Percentiles rank a stretch among this genome's conserved stretches.
These are phyloP conservation scores for Narcine bancroftii DNA, from an alignment of 2,113 vertebrate species.

Conservation along the genomic window DNA sequence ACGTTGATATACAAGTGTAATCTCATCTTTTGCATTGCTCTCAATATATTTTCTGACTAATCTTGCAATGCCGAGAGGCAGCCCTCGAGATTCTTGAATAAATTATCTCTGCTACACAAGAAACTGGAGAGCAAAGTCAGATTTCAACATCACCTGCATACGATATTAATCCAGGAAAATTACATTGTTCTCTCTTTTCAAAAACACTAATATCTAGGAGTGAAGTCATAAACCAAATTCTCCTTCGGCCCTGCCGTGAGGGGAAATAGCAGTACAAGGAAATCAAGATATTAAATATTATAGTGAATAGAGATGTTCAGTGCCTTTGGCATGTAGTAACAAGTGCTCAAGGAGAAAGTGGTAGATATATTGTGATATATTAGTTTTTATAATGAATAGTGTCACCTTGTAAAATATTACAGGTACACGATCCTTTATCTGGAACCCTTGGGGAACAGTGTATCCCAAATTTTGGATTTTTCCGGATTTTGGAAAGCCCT, in stretches of 20 bases:
- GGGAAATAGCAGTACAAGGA: background rate
- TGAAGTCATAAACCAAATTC: background rate
- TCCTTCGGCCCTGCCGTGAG: background rate
- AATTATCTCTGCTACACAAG: background rate
- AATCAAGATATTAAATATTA: background rate
- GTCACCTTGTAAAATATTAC: no score
- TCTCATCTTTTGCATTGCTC: background rate
- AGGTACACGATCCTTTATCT: no score
- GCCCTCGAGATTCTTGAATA: background rate
- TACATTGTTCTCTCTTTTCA: background rate
- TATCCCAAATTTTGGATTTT: no score
- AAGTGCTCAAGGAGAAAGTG: background rate
- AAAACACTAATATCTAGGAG: background rate
- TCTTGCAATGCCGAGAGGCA: background rate
- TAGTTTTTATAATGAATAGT: background rate
- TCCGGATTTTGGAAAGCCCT: no score
- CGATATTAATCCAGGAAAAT: background rate
- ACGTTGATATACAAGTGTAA: background rate
- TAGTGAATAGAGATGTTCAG: background rate
- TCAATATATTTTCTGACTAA: background rate
- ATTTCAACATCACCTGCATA: background rate
- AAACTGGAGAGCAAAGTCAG: background rate
- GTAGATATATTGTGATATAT: background rate
- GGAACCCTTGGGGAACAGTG: no score
- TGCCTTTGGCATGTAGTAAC: background rate